Evolutionary conservation across 1,140 invertebrate genomes (phyloP).

Genomic region (Nylanderia fulva): DNA sequence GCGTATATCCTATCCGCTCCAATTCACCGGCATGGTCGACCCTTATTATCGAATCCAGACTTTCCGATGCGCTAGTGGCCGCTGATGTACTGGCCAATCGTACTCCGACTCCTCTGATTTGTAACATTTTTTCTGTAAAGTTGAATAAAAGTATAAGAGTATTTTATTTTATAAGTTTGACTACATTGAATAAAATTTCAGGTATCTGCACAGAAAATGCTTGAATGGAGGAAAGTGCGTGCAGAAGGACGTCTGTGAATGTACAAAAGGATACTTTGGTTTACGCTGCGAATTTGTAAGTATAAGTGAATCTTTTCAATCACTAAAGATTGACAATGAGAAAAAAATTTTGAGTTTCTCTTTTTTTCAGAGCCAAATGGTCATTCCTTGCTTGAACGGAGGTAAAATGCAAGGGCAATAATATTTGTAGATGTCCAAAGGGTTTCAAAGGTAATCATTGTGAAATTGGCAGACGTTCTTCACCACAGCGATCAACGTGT

Average conservation of each 20-base stretch:
- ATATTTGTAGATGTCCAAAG: slow-evolving; percentile 92
- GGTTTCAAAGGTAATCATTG: slow-evolving; percentile 94
- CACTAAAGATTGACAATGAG: no score
- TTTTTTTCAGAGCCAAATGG: slow-evolving; percentile 92
- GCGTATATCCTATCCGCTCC: slow-evolving; percentile 99
- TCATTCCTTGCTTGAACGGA: slow-evolving; percentile 94
- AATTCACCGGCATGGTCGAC: slow-evolving; percentile 99
- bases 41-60: slow-evolving; percentile 95
- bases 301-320: no score
- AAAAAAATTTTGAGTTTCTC: no score
- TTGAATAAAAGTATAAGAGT: slow-evolving; percentile 13
- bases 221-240: slow-evolving; percentile 97
- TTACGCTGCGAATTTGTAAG: slow-evolving; percentile 96
- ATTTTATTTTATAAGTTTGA: not conserved
- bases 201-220: slow-evolving; percentile 97
- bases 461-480: slow-evolving; percentile 91
- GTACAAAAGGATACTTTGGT: slow-evolving; percentile 95
- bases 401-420: slow-evolving; percentile 94
- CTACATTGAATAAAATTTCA: slow-evolving; percentile 83
- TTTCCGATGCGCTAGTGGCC: slow-evolving; percentile 77
- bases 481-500: slow-evolving; percentile 89
- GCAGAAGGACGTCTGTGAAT: slow-evolving; percentile 96
- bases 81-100: slow-evolving; percentile 78
- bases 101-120: slow-evolving; percentile 40
- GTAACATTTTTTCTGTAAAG: slow-evolving; percentile 70